phyloP scores from a whole-genome alignment of 2,113 vertebrate species.

The Siniperca knerii region DNA sequence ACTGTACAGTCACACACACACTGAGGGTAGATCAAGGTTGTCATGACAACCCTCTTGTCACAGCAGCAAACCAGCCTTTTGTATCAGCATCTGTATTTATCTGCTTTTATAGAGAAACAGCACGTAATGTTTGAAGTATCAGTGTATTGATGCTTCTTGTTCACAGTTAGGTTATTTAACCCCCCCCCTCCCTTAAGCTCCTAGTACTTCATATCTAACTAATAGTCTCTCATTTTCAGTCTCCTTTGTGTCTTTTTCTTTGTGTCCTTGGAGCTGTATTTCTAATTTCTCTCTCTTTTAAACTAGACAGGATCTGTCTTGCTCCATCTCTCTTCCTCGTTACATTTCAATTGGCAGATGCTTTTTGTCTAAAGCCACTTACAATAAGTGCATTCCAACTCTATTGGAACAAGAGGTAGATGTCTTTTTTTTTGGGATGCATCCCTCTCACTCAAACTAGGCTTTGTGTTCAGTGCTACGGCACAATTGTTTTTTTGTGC shows the following conservation, averaged over 20 bases:
- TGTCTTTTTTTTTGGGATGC: too few relatives aligned
- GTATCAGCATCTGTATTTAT: conserved; percentile 5
- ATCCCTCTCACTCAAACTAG: background rate
- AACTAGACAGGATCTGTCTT: background rate
- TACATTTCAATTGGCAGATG: background rate
- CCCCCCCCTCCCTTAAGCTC: background rate
- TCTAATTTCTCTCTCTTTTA: background rate
- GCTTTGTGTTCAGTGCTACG: background rate
- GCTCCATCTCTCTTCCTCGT: background rate
- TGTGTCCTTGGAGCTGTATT: background rate
- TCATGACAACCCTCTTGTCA: conserved; percentile 63
- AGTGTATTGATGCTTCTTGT: background rate
- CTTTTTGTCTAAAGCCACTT: background rate
- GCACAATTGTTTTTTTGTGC: background rate
- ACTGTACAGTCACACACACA: background rate
- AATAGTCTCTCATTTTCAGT: background rate
- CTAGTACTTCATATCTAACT: background rate
- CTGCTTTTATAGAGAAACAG: background rate
- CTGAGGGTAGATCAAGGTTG: conserved; percentile 50
- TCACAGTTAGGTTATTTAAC: too few relatives aligned
- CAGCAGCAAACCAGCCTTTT: conserved; percentile 42
- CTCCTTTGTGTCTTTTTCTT: background rate
- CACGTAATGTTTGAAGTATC: background rate
- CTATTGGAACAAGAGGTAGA: background rate
- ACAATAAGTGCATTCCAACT: background rate